Percentiles rank a stretch among this genome's conserved stretches.
Evolutionary conservation across 2,888 invertebrate genomes (phyloP).

Genomic region (Seladonia tumulorum): DNA sequence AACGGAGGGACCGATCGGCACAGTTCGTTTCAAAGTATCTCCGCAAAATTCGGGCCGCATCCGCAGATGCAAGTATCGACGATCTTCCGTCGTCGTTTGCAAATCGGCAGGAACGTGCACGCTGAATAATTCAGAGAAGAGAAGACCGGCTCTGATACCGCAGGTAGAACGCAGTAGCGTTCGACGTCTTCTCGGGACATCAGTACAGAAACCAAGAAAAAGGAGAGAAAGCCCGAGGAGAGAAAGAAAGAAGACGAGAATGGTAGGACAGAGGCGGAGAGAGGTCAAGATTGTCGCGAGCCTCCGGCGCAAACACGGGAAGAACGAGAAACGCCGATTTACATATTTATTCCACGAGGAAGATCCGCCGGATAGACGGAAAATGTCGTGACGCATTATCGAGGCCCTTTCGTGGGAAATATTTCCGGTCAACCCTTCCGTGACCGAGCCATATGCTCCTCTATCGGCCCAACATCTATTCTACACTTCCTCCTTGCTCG

Average conservation of each 20-base stretch:
- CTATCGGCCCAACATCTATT: slow-evolving; percentile 27
- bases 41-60: slow-evolving; percentile 39
- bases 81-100: slow-evolving; percentile 59
- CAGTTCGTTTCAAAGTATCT: slow-evolving; percentile 3
- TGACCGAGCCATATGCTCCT: slow-evolving; percentile 48
- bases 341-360: slow-evolving; percentile 82
- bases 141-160: slow-evolving; percentile 68
- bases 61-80: slow-evolving; percentile 57
- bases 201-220: slow-evolving; percentile 38
- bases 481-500: not conserved
- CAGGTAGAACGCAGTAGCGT: slow-evolving; percentile 65
- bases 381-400: slow-evolving; percentile 75
- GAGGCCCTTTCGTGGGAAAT: slow-evolving; percentile 55
- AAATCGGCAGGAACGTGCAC: slow-evolving; percentile 65
- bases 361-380: slow-evolving; percentile 76
- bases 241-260: slow-evolving; percentile 24
- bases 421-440: slow-evolving; percentile 53
- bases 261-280: slow-evolving; percentile 27
- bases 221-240: slow-evolving; percentile 14
- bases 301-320: slow-evolving; percentile 66
- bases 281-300: slow-evolving; percentile 71
- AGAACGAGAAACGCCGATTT: slow-evolving; percentile 78
- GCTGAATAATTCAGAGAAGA: slow-evolving; percentile 70
- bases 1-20: not conserved
- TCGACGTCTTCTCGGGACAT: slow-evolving; percentile 75